Evolutionary conservation across 2,888 invertebrate species (phyloP), one percentile per base, ranked within the genome.

Genomic region (Noctua pronuba): DNA sequence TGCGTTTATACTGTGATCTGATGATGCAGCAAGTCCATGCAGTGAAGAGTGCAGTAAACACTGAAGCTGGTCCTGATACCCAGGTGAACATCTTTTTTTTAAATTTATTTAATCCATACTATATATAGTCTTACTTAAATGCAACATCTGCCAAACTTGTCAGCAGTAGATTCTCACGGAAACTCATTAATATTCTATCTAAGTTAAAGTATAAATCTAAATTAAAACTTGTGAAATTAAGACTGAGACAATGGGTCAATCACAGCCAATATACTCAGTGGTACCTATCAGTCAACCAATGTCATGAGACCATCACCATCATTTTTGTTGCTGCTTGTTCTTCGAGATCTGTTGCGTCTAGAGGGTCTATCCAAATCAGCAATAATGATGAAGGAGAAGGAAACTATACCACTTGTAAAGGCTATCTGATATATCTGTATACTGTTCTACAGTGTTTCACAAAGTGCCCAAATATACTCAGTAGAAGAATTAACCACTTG

Each of bases 1-100:
- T 98, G 84, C 95, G 98, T 84, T 95, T 98, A 49, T 98, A 98
- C 93, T 98, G 98, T 96, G 98, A 98, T 94, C 96, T 98, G 62
- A 95, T 98, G 90, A 98, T 98, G 98, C 98, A 98, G 93, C 98
- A 98, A 95, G 98, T 98, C 3, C 98, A 98, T 95, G 97, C 97
- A 76, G 97, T 98, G 0, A 98, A 98, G 93, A 97, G 97, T 93
- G 97, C 97, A 77, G 97, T 97, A 18, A 97, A 94, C 82, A 93
- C 94, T 81, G 97, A 97, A 85, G 95, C 94, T 87, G 97, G 97
- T 35, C 97, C 97, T 55, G 97, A 98, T 92, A 90, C 97, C 74
- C 95, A 97, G 95, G 97, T 97, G 91, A 88, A 69, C 11, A 55
- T 64, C 8, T n/a, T n/a, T n/a, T n/a, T n/a, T n/a, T n/a, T n/a